phyloP scores from a whole-genome alignment of 2,888 invertebrate genomes.

The Nomada fabriciana region DNA sequence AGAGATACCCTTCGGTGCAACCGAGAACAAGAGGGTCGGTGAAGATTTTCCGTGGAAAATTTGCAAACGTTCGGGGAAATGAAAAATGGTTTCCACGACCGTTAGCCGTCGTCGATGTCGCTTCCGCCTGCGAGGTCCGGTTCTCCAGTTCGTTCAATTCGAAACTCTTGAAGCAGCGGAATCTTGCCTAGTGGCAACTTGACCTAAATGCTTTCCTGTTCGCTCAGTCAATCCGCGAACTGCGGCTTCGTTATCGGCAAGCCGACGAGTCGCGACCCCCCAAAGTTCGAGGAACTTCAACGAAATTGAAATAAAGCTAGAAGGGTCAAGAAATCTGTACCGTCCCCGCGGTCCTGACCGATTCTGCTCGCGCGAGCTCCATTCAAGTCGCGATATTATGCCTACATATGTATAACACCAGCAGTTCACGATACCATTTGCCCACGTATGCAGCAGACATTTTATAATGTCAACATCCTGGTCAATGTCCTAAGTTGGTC shows the following conservation, averaged over 20 bases:
- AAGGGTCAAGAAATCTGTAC: not conserved
- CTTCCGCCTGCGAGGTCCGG: too few species aligned
- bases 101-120: too few species aligned
- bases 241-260: too few species aligned
- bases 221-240: too few species aligned
- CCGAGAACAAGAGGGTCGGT: not conserved
- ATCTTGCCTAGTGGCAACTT: too few species aligned
- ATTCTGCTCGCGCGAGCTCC: not conserved
- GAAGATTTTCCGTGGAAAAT: not conserved
- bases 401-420: not conserved
- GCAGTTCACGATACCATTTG: not conserved
- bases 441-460: not conserved
- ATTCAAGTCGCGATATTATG: not conserved
- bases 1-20: slow-evolving; percentile 6
- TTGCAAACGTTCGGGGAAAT: not conserved
- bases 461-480: slow-evolving; percentile 22
- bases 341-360: not conserved
- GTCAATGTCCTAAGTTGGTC: slow-evolving; percentile 1
- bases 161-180: too few species aligned
- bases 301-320: not conserved
- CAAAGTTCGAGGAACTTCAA: too few species aligned
- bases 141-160: too few species aligned
- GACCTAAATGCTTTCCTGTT: too few species aligned
- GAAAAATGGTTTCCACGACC: not conserved
- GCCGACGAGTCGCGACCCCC: too few species aligned